Base-by-base conservation (phyloP, 2,113 vertebrate genomes). In the Protobothrops flavoviridis region DNA sequence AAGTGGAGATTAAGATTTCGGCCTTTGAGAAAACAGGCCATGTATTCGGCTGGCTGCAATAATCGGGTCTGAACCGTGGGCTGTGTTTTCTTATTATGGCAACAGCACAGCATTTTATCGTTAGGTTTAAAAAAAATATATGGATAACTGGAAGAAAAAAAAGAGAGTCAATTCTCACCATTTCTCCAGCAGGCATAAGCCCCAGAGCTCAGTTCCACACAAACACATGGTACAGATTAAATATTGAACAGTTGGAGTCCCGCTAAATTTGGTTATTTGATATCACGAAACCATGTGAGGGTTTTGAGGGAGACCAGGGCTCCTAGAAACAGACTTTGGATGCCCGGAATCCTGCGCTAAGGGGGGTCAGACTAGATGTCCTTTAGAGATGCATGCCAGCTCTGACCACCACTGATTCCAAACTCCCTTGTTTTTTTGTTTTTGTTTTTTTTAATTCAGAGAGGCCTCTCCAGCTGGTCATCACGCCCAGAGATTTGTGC, bases 401-500 rank as follows among this genome's bases (percentile, higher is more conserved):
- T 17, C n/a, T 74, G 64, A 74, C 4, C 5, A 17, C 13, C 15
- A 74, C 64, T 3, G 64, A 17, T 74, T 39, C n/a, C 69, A 4
- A n/a, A 17, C 2, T 1, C 29, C 64, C n/a, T 95, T 15, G 94
- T 8, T 90, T 24, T 17, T 85, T n/a, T n/a, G n/a, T n/a, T 23
- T 91, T 94, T 9, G 39, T 95, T 11, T 90, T 9, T 43, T 12
- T 23, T 1, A n/a, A 64, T 64, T 20, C 94, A 98, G 98, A 94
- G 23, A 89, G 89, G 7, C 92, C 96, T 0, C 61, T 26, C 1
- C 96, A 96, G 0, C 87, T 96, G n/a, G 24, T 94, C 0, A 93
- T 98, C 94, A 97, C 96, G 53, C 97, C 98, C 93, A 97, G 97
- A 2, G 99, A 99, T 94, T 98, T 99, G 98, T 99, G 99, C 95